These are phyloP conservation scores for Anableps anableps DNA, from an alignment of 2,797 vertebrate species.

Conservation along the genomic window DNA sequence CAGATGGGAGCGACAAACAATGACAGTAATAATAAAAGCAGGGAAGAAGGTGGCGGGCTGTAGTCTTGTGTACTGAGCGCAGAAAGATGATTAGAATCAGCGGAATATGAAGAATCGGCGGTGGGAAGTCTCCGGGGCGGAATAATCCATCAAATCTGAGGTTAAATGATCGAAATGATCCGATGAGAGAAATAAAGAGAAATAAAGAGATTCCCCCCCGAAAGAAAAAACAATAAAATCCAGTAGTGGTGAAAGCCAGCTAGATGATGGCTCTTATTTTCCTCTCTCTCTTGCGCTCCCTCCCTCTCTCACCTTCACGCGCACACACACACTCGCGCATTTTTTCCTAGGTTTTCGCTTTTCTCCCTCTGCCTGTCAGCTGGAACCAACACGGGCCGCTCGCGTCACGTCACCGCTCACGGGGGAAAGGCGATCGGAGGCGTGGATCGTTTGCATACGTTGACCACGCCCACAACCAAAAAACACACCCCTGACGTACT, in stretches of 20 bases:
- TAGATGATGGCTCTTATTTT: slow-evolving; percentile 71
- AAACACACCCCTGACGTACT: not conserved
- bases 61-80: slow-evolving; percentile 57
- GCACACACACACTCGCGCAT: slow-evolving; percentile 43
- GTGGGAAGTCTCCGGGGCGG: slow-evolving; percentile 28
- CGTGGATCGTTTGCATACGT: slow-evolving; percentile 70
- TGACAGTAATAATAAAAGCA: slow-evolving; percentile 35
- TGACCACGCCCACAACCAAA: slow-evolving; percentile 1
- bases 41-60: slow-evolving; percentile 39
- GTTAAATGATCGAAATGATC: slow-evolving; percentile 44
- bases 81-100: slow-evolving; percentile 45
- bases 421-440: slow-evolving; percentile 76
- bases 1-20: not conserved
- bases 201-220: slow-evolving; percentile 44
- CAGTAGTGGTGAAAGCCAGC: slow-evolving; percentile 59
- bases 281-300: slow-evolving; percentile 60
- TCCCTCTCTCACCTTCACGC: slow-evolving; percentile 37
- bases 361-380: slow-evolving; percentile 78
- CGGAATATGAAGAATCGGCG: slow-evolving; percentile 13
- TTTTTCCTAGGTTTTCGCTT: slow-evolving; percentile 48
- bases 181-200: slow-evolving; percentile 52
- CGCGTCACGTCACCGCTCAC: slow-evolving; percentile 84
- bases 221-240: slow-evolving; percentile 69
- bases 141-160: slow-evolving; percentile 25
- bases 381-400: slow-evolving; percentile 87